These are phyloP conservation scores for Phymanthus crucifer DNA, from an alignment of 92 coral and sea anemone genomes.

Conservation along the genomic window DNA sequence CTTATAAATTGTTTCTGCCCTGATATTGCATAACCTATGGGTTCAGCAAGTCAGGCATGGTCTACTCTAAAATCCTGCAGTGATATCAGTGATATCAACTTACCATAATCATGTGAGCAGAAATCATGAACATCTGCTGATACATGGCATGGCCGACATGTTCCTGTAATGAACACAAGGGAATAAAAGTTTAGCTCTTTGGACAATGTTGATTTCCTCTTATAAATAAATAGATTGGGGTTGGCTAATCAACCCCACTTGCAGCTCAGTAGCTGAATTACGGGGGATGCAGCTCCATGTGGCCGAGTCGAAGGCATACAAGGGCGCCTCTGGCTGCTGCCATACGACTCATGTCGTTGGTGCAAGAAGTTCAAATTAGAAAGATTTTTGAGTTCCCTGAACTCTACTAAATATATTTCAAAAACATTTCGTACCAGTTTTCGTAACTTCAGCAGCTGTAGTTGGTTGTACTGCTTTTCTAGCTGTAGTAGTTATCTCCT, in stretches of 20 bases:
- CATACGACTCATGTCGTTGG: too few species aligned
- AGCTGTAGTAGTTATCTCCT: background rate
- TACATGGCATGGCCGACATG: slow-evolving; percentile 14
- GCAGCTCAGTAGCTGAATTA: too few species aligned
- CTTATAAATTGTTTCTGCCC: too few species aligned
- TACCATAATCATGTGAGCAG: slow-evolving; percentile 33
- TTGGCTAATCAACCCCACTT: too few species aligned
- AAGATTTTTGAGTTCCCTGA: background rate
- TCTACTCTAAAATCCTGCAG: too few species aligned
- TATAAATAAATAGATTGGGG: too few species aligned
- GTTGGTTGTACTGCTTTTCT: background rate
- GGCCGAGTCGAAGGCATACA: too few species aligned
- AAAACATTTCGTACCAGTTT: background rate
- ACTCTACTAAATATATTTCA: background rate
- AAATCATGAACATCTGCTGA: slow-evolving; percentile 31
- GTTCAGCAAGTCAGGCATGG: background rate
- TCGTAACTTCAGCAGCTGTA: background rate
- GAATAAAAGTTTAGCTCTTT: too few species aligned
- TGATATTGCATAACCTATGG: too few species aligned
- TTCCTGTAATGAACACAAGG: background rate
- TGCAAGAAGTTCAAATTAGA: background rate
- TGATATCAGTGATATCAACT: background rate
- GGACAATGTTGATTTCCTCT: too few species aligned
- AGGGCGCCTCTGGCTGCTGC: too few species aligned
- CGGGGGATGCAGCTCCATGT: too few species aligned